phyloP scores from a whole-genome alignment of 2,888 invertebrate genomes.

The Eretmocerus hayati region DNA sequence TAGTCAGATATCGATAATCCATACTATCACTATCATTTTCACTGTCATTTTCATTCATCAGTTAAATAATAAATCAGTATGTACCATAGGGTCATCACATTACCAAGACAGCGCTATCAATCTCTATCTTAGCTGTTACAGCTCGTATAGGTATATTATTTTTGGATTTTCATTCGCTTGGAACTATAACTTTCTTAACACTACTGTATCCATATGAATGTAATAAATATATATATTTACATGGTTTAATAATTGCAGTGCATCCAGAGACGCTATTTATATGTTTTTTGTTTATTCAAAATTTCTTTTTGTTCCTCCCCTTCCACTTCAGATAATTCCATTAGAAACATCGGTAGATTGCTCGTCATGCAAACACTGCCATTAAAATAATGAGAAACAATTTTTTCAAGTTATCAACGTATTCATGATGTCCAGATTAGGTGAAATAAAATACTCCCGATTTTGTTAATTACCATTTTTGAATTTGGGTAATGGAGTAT shows the following conservation, averaged over 20 bases:
- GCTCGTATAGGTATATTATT: slow-evolving; percentile 18
- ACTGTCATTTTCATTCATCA: slow-evolving; percentile 18
- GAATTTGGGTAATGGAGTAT: no score
- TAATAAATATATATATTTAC: slow-evolving; percentile 18
- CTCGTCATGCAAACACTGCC: no score
- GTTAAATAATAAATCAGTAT: background rate
- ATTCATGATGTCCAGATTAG: no score
- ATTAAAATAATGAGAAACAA: no score
- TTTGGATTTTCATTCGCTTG: slow-evolving; percentile 17
- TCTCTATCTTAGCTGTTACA: slow-evolving; percentile 19
- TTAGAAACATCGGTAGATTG: no score
- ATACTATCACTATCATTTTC: slow-evolving; percentile 19
- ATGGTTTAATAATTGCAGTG: slow-evolving; percentile 22
- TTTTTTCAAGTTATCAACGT: no score
- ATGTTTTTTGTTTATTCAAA: slow-evolving; percentile 5
- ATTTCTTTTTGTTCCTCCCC: no score
- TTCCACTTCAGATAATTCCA: no score
- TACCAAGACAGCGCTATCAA: slow-evolving; percentile 23
- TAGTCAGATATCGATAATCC: slow-evolving; percentile 31
- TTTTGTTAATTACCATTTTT: no score
- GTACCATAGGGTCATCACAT: slow-evolving; percentile 21
- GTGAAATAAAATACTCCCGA: no score
- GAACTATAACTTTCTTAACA: slow-evolving; percentile 19
- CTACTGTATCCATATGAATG: slow-evolving; percentile 1
- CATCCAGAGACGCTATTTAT: slow-evolving; percentile 9